phyloP scores from a whole-genome alignment of 2,888 invertebrate species.

The Dolomedes plantarius region DNA sequence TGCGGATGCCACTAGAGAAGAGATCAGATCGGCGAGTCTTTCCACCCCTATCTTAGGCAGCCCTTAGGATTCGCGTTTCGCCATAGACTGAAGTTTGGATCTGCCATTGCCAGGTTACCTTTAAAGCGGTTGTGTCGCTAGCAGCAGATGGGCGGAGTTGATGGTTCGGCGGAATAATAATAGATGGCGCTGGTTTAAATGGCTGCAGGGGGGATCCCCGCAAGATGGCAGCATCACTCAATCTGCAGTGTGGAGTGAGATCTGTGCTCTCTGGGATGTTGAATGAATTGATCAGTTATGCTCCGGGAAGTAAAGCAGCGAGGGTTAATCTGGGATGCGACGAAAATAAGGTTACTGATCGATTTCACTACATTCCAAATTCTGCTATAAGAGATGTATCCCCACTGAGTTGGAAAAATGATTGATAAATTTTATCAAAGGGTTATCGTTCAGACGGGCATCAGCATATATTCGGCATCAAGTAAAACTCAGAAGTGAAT shows the following conservation, averaged over 20 bases:
- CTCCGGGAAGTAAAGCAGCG: not conserved
- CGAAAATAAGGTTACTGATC: not conserved
- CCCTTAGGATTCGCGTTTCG: not conserved
- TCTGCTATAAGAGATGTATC: too few species aligned
- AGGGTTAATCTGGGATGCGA: not conserved
- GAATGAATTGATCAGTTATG: not conserved
- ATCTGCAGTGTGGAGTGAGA: not conserved
- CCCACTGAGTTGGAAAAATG: too few species aligned
- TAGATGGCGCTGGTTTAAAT: not conserved
- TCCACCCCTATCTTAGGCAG: not conserved
- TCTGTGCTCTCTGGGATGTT: not conserved
- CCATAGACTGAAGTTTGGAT: not conserved
- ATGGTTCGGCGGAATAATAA: not conserved
- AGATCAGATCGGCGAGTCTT: not conserved
- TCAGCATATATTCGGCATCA: too few species aligned
- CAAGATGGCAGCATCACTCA: slow-evolving; percentile 16
- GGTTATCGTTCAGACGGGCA: too few species aligned
- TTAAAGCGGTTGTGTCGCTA: not conserved
- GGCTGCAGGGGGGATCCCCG: not conserved
- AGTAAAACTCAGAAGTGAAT: too few species aligned
- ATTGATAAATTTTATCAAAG: too few species aligned
- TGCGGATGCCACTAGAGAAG: not conserved
- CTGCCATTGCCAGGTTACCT: not conserved
- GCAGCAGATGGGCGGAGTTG: slow-evolving; percentile 5
- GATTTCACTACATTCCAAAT: not conserved